Base-by-base conservation (phyloP, 1,140 invertebrate genomes). In the Drosophila obscura region DNA sequence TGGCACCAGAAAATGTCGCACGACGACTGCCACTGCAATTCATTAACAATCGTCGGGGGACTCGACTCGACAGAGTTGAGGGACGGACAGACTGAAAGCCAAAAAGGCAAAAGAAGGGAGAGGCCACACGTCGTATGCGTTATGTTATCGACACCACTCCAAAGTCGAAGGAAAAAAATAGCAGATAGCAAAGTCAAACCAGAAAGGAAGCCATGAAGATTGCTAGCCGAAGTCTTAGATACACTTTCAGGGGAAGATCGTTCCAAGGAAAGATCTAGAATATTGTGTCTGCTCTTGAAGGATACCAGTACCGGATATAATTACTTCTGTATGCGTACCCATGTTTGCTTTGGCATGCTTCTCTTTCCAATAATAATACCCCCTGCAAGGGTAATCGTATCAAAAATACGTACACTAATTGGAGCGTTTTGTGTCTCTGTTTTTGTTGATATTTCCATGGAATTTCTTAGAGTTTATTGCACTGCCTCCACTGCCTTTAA, bases 401-500 rank as follows among this genome's bases (percentile, higher is more conserved):
- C 41, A 44, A 15, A 43, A 35, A 55, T 22, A 53, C 39, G 55
- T 26, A 49, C 74, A 59, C 74, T 73, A 87, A 68, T 76, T 76
- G 73, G 73, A 67, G 56, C 73, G 58, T 65, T 65, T 71, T 72
- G 0, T 4, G 19, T 19, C 19, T 3, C 53, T 66, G 73, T 45
- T 74, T 63, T 59, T 79, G 72, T 76, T 79, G 69, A 60, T 79
- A 55, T 83, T 75, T 85, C 48, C 82, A 87, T 87, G 82, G 82
- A 66, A 82, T 87, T 85, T 79, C 52, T 63, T 46, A 75, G 57
- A 81, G 82, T 85, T 85, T 87, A 78, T 87, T 85, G 82, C 82
- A 80, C 82, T 78, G 16, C n/a, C 24, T 44, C 16, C 24, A 19
- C 51, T 55, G 65, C 55, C 60, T 35, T 39, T 44, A 41, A 6